Evolutionary conservation across 1,140 invertebrate species (phyloP).

Genomic region (Wiebesia pumilae): DNA sequence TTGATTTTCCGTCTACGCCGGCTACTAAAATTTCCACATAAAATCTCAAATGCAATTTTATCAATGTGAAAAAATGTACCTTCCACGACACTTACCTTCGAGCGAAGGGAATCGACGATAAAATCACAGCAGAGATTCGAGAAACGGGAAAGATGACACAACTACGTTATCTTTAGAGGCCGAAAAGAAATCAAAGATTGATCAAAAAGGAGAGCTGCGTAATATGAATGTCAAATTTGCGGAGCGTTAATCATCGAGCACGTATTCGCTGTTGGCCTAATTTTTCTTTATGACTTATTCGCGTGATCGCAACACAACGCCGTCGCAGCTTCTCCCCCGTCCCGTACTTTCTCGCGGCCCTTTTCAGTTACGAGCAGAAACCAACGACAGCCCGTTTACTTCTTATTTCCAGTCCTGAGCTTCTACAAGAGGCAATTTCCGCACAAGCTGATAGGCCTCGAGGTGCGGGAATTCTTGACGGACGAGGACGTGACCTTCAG

Average conservation of each 20-base stretch:
- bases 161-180: neutral
- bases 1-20: no score
- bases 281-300: neutral
- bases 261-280: neutral
- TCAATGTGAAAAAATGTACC: no score
- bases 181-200: neutral
- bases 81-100: no score
- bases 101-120: no score
- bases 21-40: no score
- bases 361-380: neutral
- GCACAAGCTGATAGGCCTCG: constrained; percentile 19
- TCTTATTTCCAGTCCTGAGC: neutral
- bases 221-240: neutral
- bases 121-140: no score
- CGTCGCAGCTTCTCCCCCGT: no score
- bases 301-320: no score
- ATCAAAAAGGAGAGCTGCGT: neutral
- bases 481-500: neutral
- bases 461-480: constrained; percentile 28
- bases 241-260: neutral
- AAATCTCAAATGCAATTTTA: no score
- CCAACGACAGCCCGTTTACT: neutral
- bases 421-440: constrained; percentile 17
- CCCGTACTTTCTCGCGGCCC: neutral
- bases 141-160: neutral